These are phyloP conservation scores for Marcusenius ussheri DNA, from an alignment of 2,113 vertebrate species.

Conservation along the genomic window DNA sequence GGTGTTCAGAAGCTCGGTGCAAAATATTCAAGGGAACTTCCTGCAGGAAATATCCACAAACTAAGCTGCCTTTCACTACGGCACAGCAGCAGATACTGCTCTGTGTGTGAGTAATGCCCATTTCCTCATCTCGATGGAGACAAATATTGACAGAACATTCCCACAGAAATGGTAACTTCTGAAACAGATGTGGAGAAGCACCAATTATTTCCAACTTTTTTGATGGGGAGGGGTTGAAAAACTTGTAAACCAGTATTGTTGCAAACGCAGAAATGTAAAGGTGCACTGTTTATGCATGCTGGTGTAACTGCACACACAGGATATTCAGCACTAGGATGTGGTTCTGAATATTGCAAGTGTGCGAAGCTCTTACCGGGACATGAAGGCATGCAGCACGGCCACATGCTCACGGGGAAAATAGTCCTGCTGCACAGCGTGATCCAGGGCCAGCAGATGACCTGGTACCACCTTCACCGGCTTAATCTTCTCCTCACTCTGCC, in stretches of 20 bases:
- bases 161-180: neutral
- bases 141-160: neutral
- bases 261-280: neutral
- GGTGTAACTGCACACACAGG: neutral
- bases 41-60: neutral
- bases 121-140: neutral
- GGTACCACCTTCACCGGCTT: conserved; percentile 67
- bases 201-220: neutral
- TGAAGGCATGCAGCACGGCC: conserved; percentile 69
- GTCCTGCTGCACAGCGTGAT: conserved; percentile 82
- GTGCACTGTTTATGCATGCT: neutral
- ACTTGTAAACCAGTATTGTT: neutral
- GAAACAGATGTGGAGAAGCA: neutral
- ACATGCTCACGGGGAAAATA: conserved; percentile 76
- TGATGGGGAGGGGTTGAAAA: neutral
- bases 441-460: conserved; percentile 79
- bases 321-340: neutral
- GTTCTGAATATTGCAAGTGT: neutral
- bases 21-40: neutral
- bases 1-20: neutral
- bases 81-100: neutral
- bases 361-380: conserved; percentile 70
- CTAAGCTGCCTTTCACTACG: neutral
- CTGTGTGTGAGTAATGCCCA: neutral
- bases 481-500: conserved; percentile 81